Evolutionary conservation across 2,113 vertebrate genomes (phyloP), one percentile per base, ranked within the genome.

Genomic region (Sinocyclocheilus rhinocerous): DNA sequence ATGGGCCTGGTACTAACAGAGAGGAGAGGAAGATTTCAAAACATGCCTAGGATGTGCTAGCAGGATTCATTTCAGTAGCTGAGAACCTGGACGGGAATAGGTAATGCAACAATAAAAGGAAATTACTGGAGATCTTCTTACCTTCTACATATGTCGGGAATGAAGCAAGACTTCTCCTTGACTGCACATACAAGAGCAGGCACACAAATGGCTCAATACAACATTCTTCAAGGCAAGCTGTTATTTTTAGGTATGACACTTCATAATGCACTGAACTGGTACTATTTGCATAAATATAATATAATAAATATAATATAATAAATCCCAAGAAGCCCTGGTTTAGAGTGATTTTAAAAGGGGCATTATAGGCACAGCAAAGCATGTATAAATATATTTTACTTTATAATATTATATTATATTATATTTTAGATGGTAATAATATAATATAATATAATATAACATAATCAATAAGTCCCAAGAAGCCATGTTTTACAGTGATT

Each of bases 101-200:
- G 1, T 48, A 75, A 6, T n/a, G 12, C 11, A 48, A 48, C 5
- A 48, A 48, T 48, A 15, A 29, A 72, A 55, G 24, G 24, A 29
- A 33, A 50, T 82, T 12, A 11, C 6, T 1, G 4, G 26, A 16
- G 42, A 76, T 87, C 97, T 97, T 94, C 97, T 97, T 94, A 99
- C 97, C 98, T 97, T 99, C 97, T 90, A 99, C 97, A 85, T 98
- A 99, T 13, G 97, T 98, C 85, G 98, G 98, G 92, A 99, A 99
- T 39, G 98, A 97, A 81, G 97, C 97, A 92, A 98, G 95, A 91
- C 95, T 98, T 95, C 96, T 99, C 91, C 96, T 96, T 91, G 97
- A 95, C 98, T 99, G 93, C 94, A 93, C 90, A 94, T 95, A 91
- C 85, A 95, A 95, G 65, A 89, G 87, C 70, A 20, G 89, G 13